Conservation (phyloP, 2,113 vertebrate genomes). For the Aspiorhynchus laticeps region DNA sequence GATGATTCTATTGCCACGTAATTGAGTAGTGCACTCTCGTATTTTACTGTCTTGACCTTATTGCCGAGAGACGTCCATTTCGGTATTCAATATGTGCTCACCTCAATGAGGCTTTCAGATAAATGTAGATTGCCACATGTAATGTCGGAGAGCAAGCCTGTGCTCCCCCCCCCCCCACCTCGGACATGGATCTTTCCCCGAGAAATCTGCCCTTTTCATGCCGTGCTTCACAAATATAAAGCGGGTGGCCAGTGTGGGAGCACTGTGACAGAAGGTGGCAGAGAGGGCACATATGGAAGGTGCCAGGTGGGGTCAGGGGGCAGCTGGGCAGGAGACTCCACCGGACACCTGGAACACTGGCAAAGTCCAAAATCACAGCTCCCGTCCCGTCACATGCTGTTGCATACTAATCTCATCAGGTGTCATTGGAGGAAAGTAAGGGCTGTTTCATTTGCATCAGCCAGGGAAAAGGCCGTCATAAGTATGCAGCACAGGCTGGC, state of each 20-base stretch:
- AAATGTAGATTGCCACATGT: slow-evolving; percentile 3
- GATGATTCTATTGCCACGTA: slow-evolving; percentile 44
- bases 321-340: slow-evolving; percentile 65
- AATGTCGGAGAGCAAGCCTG: background rate
- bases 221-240: slow-evolving; percentile 32
- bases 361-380: slow-evolving; percentile 52
- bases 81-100: background rate
- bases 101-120: background rate
- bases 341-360: slow-evolving; percentile 69
- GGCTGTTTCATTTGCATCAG: slow-evolving; percentile 52
- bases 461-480: slow-evolving; percentile 44
- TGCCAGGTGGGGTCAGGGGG: slow-evolving; percentile 71
- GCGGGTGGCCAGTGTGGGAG: slow-evolving; percentile 55
- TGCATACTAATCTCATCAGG: slow-evolving; percentile 49
- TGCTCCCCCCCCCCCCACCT: background rate
- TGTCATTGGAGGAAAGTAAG: slow-evolving; percentile 44
- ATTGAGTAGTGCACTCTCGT: slow-evolving; percentile 16
- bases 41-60: slow-evolving; percentile 33
- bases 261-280: slow-evolving; percentile 73
- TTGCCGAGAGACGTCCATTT: background rate
- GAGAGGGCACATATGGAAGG: slow-evolving; percentile 72
- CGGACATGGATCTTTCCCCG: slow-evolving; percentile 9
- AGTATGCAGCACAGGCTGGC: slow-evolving; percentile 50
- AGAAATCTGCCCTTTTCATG: slow-evolving; percentile 20
- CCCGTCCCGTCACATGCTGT: slow-evolving; percentile 26